phyloP scores from a whole-genome alignment of 2,113 vertebrate species.

The Lophochroa leadbeateri region DNA sequence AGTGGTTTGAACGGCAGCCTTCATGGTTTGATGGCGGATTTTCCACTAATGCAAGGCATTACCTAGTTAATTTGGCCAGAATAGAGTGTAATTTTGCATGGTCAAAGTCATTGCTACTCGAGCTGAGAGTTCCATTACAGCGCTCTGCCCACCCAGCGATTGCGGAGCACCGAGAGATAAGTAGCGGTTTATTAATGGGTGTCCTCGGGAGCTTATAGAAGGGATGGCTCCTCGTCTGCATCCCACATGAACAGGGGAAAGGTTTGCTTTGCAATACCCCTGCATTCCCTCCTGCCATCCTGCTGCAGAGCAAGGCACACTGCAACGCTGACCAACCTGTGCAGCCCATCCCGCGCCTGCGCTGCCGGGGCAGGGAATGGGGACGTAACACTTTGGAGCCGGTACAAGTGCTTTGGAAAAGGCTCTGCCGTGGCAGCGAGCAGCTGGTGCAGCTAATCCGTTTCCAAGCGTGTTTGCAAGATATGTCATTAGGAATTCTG shows the following conservation, averaged over 20 bases:
- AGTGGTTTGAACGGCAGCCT: slow-evolving; percentile 72
- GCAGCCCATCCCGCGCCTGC: fast-evolving
- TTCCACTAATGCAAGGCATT: slow-evolving; percentile 79
- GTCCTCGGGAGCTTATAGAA: background rate
- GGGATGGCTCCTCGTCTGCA: background rate
- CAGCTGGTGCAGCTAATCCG: slow-evolving; percentile 57
- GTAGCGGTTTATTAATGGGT: background rate
- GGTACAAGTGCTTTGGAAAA: background rate
- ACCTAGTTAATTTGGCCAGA: slow-evolving; percentile 79
- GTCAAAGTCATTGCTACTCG: slow-evolving; percentile 63
- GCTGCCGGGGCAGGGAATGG: background rate
- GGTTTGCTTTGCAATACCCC: background rate
- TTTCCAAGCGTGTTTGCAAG: slow-evolving; percentile 19
- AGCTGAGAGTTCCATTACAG: slow-evolving; percentile 60
- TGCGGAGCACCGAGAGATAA: background rate
- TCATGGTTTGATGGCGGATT: slow-evolving; percentile 79
- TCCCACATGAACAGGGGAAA: background rate
- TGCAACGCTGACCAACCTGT: fast-evolving
- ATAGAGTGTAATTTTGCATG: slow-evolving; percentile 73
- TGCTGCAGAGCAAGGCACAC: background rate
- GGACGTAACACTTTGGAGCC: background rate
- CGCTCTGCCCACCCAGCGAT: background rate
- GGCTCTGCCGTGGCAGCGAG: background rate
- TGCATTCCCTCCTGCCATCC: background rate
- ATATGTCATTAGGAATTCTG: slow-evolving; percentile 45